Evolutionary conservation across 2,797 vertebrate genomes (phyloP).

Genomic region (Cossypha dichroa): DNA sequence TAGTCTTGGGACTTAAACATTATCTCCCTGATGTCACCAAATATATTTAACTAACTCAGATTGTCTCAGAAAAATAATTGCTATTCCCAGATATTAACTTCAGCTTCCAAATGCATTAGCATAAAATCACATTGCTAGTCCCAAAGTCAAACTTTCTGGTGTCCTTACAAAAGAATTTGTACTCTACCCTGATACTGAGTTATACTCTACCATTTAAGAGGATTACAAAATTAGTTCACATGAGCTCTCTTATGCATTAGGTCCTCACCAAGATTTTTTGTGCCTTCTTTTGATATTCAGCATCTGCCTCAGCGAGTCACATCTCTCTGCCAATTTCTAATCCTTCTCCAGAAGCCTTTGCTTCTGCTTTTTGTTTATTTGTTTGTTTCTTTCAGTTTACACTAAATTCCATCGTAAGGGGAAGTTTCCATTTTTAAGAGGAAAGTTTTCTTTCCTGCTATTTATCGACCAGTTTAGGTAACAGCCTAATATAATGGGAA

Average conservation of each 20-base stretch:
- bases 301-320: fast-evolving
- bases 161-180: not conserved
- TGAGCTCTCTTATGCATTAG: not conserved
- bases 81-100: not conserved
- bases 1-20: not conserved
- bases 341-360: not conserved
- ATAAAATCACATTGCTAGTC: not conserved
- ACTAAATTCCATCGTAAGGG: too few relatives aligned
- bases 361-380: not conserved
- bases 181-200: not conserved
- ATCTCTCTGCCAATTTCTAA: not conserved
- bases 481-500: too few relatives aligned
- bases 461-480: too few relatives aligned
- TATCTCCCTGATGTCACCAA: not conserved
- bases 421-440: too few relatives aligned
- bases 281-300: not conserved
- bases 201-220: not conserved
- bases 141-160: not conserved
- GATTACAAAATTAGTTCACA: not conserved
- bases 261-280: not conserved
- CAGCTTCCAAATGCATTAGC: not conserved
- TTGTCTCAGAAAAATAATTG: constrained; percentile 20
- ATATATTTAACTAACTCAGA: not conserved
- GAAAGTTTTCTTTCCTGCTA: too few relatives aligned
- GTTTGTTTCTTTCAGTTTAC: too few relatives aligned